Conservation (phyloP, 2,113 vertebrate species). For the Platichthys flesus region DNA sequence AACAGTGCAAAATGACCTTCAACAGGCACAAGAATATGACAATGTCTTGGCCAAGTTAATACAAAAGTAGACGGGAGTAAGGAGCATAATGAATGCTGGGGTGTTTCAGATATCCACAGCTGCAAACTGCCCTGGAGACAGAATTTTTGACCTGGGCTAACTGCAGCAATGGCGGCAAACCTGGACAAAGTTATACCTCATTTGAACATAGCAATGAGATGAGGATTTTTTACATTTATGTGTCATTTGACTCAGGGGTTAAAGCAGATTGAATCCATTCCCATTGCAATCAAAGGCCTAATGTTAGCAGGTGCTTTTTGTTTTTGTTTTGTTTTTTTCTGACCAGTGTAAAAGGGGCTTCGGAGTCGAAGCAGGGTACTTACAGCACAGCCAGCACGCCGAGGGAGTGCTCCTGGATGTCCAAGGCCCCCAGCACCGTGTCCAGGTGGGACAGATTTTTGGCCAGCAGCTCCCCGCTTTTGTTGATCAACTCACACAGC, state of each 20-base stretch:
- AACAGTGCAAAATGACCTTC: neutral
- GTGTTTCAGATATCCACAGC: neutral
- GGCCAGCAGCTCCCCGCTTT: conserved; percentile 97
- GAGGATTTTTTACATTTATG: too few species aligned
- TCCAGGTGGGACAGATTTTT: conserved; percentile 99
- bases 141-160: neutral
- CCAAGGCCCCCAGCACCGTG: conserved; percentile 96
- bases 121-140: neutral
- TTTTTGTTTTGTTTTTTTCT: too few species aligned
- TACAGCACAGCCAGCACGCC: conserved; percentile 97
- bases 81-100: neutral
- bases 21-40: conserved; percentile 1
- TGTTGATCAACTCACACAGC: conserved; percentile 99
- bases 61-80: neutral
- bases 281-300: too few species aligned
- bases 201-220: neutral
- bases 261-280: too few species aligned
- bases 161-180: neutral
- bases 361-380: conserved; percentile 70
- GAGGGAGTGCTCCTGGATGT: conserved; percentile 97
- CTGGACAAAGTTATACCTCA: neutral
- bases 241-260: neutral
- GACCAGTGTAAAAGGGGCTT: too few species aligned
- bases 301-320: too few species aligned
- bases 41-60: neutral